Percentiles rank a stretch among this genome's conserved stretches.
These are phyloP conservation scores for Ypsolopha sequella DNA, from an alignment of 2,888 invertebrate genomes.

Conservation along the genomic window DNA sequence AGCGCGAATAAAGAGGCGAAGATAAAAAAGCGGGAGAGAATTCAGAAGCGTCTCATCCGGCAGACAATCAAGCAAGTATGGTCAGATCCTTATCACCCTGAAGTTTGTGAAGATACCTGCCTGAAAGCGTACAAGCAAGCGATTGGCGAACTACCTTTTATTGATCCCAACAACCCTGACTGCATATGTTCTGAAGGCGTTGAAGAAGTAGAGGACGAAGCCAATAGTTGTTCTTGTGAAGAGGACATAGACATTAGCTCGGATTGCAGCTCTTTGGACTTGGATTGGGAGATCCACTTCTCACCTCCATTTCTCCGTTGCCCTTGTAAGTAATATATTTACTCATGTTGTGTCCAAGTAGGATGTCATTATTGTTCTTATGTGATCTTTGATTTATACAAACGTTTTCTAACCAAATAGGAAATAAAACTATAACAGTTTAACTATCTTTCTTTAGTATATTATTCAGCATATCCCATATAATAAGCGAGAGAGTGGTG, in stretches of 20 bases:
- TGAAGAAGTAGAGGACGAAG: constrained; percentile 8
- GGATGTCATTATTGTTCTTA: no score
- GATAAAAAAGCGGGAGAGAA: constrained; percentile 23
- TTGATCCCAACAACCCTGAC: constrained; percentile 21
- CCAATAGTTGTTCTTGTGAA: constrained; percentile 25
- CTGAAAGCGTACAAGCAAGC: constrained; percentile 34
- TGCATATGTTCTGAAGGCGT: constrained; percentile 13
- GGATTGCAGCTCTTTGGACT: constrained; percentile 37
- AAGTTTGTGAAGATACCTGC: constrained; percentile 37
- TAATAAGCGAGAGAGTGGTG: constrained; percentile 80
- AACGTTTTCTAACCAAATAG: not conserved
- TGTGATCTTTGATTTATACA: not conserved
- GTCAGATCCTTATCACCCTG: constrained; percentile 32
- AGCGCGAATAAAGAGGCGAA: constrained; percentile 30
- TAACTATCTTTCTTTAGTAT: constrained; percentile 29
- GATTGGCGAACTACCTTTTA: constrained; percentile 21
- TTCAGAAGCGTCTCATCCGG: constrained; percentile 22
- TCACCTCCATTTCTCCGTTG: constrained; percentile 33
- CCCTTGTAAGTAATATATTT: not conserved
- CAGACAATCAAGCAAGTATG: constrained; percentile 26
- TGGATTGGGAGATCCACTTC: constrained; percentile 56
- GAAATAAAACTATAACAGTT: constrained; percentile 6
- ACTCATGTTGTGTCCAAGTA: no score
- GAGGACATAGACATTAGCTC: constrained; percentile 25
- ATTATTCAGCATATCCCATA: constrained; percentile 75